A percentile compares a stretch with the other conserved stretches of the same genome.
These are phyloP conservation scores for Leuctra nigra DNA, from an alignment of 2,888 invertebrate genomes.

Conservation along the genomic window DNA sequence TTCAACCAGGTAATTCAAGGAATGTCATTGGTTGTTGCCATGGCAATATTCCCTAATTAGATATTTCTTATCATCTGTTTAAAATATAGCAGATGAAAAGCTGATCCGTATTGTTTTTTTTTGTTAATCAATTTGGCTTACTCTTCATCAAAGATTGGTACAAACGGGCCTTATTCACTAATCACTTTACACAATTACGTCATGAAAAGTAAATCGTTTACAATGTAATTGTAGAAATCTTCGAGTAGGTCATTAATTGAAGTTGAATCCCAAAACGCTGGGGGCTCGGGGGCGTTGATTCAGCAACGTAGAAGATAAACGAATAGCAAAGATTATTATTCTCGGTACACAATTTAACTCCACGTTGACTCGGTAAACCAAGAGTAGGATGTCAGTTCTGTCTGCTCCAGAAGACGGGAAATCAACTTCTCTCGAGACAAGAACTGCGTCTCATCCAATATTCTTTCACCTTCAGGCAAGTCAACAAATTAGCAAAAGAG, in stretches of 20 bases:
- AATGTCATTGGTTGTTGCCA: too few relatives aligned
- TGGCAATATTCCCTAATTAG: too few relatives aligned
- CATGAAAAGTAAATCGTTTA: background rate
- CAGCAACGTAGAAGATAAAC: background rate
- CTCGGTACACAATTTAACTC: background rate
- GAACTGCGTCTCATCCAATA: conserved; percentile 18
- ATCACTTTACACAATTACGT: too few relatives aligned
- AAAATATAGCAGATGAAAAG: too few relatives aligned
- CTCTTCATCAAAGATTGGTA: too few relatives aligned
- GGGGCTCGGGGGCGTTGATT: background rate
- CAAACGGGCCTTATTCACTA: too few relatives aligned
- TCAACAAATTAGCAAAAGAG: conserved; percentile 22
- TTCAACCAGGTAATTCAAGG: too few relatives aligned
- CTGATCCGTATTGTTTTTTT: too few relatives aligned
- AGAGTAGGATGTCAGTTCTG: background rate
- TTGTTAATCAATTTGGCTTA: too few relatives aligned
- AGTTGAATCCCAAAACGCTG: background rate
- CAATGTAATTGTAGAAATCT: background rate
- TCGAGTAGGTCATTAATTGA: background rate
- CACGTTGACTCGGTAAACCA: background rate
- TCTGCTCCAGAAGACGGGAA: conserved; percentile 1
- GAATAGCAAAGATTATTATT: background rate
- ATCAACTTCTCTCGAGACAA: conserved; percentile 8
- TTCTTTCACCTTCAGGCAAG: conserved; percentile 20
- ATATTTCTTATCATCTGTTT: too few relatives aligned